Evolutionary conservation across 2,888 invertebrate species (phyloP), one percentile per base, ranked within the genome.

Genomic region (Eristalis arbustorum): DNA sequence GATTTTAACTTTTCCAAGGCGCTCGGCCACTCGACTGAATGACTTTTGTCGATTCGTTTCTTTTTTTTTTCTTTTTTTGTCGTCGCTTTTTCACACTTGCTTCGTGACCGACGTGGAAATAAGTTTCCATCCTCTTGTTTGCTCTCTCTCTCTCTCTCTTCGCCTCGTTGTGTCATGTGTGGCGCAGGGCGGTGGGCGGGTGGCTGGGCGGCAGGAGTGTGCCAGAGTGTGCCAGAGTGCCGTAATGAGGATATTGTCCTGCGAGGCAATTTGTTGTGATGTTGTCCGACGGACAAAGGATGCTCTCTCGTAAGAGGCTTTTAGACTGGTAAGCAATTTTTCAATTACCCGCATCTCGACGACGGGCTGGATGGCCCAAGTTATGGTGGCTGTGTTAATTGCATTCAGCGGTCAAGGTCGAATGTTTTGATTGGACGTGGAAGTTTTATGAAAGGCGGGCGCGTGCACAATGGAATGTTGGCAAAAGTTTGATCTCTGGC

Each of bases 231-330:
- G n/a, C n/a, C n/a, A n/a, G n/a, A n/a, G 66, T 40, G 71, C 37
- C 83, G 78, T 87, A 87, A 87, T 87, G 87, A 87, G 78, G 75
- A 69, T 83, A 83, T 83, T 87, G 87, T 83, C 78, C 82, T 57
- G 63, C 25, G 28, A 71, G 69, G 87, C 83, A 87, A 87, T 87
- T 87, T 87, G 78, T 78, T 72, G 82, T 42, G 72, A 64, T 56
- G 72, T 72, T 81, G 57, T 72, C 25, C 25, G 68, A 49, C 22
- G 59, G 59, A 68, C 57, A 75, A 75, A 37, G 28, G 31, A 57
- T 56, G 57, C 61, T 61, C 42, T 79, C 34, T n/a, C n/a, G 28
- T 67, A 78, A 78, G 78, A 77, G 72, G 74, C 77, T 85, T 85
- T 85, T 85, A 74, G 71, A 78, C 73, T 67, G 71, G 85, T 74